Percentiles rank a stretch among this genome's conserved stretches.
Evolutionary conservation across 2,888 invertebrate genomes (phyloP).

Genomic region (Pseudoips prasinana): DNA sequence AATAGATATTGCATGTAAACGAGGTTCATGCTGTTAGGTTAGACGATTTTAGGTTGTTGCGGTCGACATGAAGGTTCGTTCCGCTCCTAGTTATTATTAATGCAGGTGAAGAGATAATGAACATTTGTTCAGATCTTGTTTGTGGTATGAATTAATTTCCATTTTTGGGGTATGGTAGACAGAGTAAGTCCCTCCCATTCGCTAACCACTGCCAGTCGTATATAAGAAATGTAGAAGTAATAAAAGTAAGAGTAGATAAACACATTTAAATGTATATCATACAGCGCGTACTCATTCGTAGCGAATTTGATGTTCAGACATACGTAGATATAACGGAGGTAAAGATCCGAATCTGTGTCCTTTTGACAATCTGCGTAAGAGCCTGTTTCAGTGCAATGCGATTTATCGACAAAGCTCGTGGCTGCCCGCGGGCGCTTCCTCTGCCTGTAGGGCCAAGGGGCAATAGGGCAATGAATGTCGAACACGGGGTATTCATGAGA

Average conservation of each 20-base stretch:
- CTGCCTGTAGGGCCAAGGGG: no score
- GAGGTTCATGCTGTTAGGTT: slow-evolving; percentile 28
- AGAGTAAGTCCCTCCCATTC: slow-evolving; percentile 60
- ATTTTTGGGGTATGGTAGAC: slow-evolving; percentile 58
- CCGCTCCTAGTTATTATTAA: slow-evolving; percentile 37
- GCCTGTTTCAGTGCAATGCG: slow-evolving; percentile 71
- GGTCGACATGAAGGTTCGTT: slow-evolving; percentile 23
- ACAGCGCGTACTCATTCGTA: slow-evolving; percentile 19
- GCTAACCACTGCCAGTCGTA: slow-evolving; percentile 73
- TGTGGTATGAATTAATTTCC: slow-evolving; percentile 47
- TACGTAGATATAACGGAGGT: slow-evolving; percentile 14
- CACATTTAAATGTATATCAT: slow-evolving; percentile 34
- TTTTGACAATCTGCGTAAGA: slow-evolving; percentile 26
- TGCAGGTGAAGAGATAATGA: slow-evolving; percentile 28
- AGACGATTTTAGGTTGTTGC: slow-evolving; percentile 30
- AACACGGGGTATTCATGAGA: slow-evolving; percentile 1
- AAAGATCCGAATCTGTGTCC: slow-evolving; percentile 25
- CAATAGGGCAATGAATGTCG: no score
- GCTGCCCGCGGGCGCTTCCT: neutral
- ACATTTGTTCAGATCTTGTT: slow-evolving; percentile 49
- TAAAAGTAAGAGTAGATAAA: slow-evolving; percentile 44
- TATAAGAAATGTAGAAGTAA: slow-evolving; percentile 51
- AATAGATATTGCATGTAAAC: slow-evolving; percentile 30
- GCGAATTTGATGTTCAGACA: slow-evolving; percentile 4
- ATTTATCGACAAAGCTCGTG: slow-evolving; percentile 24